Percentiles rank a stretch among this genome's conserved stretches.
Evolutionary conservation across 2,888 invertebrate species (phyloP).

Genomic region (Rotaria socialis): DNA sequence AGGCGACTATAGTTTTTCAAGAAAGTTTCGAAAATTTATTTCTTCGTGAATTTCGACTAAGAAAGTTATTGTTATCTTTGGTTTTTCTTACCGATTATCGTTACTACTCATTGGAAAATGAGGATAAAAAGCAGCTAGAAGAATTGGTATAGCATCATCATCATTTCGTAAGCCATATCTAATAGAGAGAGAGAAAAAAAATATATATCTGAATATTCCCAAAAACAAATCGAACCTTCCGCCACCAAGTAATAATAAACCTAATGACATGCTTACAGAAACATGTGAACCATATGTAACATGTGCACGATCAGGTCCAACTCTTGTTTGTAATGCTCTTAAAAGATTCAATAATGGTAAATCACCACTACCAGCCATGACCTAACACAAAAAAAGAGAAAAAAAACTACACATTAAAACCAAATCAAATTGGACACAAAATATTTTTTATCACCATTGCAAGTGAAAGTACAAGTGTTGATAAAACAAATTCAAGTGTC

Average conservation of each 20-base stretch:
- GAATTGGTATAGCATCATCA: constrained; percentile 78
- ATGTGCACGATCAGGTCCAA: constrained; percentile 67
- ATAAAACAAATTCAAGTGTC: constrained; percentile 81
- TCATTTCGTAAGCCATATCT: constrained; percentile 65
- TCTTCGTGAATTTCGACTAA: no score
- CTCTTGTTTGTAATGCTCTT: constrained; percentile 75
- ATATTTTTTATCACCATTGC: constrained; percentile 67
- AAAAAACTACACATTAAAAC: not conserved
- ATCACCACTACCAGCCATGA: constrained; percentile 92
- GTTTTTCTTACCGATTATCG: constrained; percentile 52
- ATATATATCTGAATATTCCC: no score
- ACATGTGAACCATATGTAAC: constrained; percentile 85
- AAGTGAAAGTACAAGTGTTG: constrained; percentile 74
- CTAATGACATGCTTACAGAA: constrained; percentile 89
- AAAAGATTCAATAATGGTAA: constrained; percentile 74
- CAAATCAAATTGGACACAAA: constrained; percentile 22
- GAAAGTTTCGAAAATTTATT: no score
- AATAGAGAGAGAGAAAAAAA: constrained; percentile 39
- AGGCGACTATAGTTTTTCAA: no score
- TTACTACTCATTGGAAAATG: constrained; percentile 72
- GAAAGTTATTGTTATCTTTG: no score
- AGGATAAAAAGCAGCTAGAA: constrained; percentile 88
- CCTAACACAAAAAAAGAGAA: constrained; percentile 52
- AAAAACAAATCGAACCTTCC: constrained; percentile 66
- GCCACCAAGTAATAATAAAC: constrained; percentile 85